A percentile compares a stretch with the other conserved stretches of the same genome.
Conservation (phyloP, 2,113 vertebrate genomes). For the Silurus meridionalis region DNA sequence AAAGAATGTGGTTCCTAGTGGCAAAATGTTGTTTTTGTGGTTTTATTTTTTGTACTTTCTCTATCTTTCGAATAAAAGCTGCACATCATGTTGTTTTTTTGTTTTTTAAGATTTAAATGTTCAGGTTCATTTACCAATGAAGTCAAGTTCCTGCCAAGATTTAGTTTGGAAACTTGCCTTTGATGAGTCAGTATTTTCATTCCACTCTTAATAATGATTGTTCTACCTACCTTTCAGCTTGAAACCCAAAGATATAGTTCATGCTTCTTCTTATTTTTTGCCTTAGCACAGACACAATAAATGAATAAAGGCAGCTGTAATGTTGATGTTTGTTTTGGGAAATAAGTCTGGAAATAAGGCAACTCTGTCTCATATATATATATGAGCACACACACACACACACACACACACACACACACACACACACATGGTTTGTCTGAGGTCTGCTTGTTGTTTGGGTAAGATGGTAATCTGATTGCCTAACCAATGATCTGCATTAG, state of each 20-base stretch:
- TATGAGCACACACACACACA: background rate
- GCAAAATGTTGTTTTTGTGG: no score
- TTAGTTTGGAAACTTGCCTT: background rate
- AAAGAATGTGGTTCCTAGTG: background rate
- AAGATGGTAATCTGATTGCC: constrained; percentile 76
- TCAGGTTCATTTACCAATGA: background rate
- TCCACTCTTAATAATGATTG: background rate
- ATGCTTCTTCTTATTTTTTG: background rate
- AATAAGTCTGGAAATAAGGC: constrained; percentile 10
- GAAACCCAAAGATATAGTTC: background rate
- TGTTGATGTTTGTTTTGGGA: background rate
- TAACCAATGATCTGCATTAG: constrained; percentile 87
- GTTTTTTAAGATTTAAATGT: background rate
- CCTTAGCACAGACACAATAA: background rate
- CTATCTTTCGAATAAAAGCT: background rate
- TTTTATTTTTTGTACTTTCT: background rate
- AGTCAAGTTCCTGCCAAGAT: background rate
- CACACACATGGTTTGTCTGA: background rate
- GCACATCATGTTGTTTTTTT: background rate
- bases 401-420: no score
- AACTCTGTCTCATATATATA: background rate
- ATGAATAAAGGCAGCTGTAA: background rate
- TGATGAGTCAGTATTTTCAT: constrained; percentile 6
- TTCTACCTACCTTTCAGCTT: background rate
- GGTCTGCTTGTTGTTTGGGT: background rate